Evolutionary conservation across 1,140 invertebrate genomes (phyloP).

Genomic region (Caenorhabditis inopinata): DNA sequence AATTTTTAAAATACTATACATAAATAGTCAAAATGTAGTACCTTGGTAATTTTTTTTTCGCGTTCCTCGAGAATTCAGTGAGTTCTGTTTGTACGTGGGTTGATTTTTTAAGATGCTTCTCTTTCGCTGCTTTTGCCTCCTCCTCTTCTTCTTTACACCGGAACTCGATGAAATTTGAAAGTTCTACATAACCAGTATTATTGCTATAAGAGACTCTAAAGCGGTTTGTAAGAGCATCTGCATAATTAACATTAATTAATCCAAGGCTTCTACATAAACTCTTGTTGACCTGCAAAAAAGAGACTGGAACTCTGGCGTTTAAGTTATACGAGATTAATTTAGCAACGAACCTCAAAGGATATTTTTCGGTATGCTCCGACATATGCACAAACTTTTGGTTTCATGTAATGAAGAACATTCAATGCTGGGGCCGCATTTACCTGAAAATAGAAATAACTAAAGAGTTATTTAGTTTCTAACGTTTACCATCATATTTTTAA

Average conservation of each 20-base stretch:
- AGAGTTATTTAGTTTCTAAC: not conserved
- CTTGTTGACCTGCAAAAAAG: conserved; percentile 7
- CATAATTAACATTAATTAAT: not conserved
- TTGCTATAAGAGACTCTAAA: conserved; percentile 1
- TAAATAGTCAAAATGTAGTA: too few relatives aligned
- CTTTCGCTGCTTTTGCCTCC: not conserved
- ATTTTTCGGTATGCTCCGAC: conserved; percentile 34
- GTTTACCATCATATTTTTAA: conserved; percentile 36
- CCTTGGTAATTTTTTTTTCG: not conserved
- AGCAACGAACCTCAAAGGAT: conserved; percentile 16
- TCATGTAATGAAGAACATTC: conserved; percentile 45
- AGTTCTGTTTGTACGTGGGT: conserved; percentile 4
- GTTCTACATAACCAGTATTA: not conserved
- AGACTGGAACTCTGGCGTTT: not conserved
- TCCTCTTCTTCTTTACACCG: not conserved
- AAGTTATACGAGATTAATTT: not conserved
- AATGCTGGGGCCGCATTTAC: conserved; percentile 36
- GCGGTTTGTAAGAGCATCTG: not conserved
- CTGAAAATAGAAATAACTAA: not conserved
- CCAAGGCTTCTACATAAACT: not conserved
- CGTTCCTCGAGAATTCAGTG: not conserved
- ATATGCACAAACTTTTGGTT: conserved; percentile 39
- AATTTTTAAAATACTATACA: too few relatives aligned
- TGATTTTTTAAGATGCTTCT: not conserved
- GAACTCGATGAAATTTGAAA: not conserved